A percentile compares a stretch with the other conserved stretches of the same genome.
These are phyloP conservation scores for Strix aluco DNA, from an alignment of 2,113 vertebrate genomes.

Conservation along the genomic window DNA sequence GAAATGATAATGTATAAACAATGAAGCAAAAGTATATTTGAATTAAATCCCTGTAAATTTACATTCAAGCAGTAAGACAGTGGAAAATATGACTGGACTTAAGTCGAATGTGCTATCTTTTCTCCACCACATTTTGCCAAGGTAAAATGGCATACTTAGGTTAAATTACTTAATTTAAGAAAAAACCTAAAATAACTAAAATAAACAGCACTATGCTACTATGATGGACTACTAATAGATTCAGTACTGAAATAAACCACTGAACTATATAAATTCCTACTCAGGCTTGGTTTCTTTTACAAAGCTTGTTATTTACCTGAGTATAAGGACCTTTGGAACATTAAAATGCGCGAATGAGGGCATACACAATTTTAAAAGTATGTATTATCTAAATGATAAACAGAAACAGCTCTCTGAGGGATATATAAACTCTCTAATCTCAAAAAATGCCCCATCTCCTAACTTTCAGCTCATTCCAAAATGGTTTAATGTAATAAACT, in stretches of 20 bases:
- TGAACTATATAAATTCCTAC: conserved; percentile 28
- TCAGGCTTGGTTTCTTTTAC: not conserved
- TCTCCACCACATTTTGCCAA: not conserved
- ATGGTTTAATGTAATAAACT: not conserved
- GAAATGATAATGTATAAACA: conserved; percentile 31
- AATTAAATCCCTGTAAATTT: conserved; percentile 19
- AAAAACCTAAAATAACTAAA: not conserved
- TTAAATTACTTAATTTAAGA: not conserved
- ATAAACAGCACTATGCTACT: not conserved
- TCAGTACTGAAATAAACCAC: not conserved
- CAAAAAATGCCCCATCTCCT: not conserved
- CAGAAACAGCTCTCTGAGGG: not conserved
- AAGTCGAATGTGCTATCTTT: not conserved
- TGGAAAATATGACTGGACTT: not conserved
- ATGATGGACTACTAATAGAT: not conserved
- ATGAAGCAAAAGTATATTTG: not conserved
- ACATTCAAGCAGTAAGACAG: not conserved
- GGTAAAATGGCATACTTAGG: not conserved
- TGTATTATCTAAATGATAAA: not conserved
- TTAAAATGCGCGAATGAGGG: not conserved
- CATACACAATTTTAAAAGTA: not conserved
- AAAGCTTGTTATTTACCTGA: not conserved
- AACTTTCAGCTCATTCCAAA: not conserved
- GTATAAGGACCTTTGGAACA: not conserved
- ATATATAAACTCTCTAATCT: not conserved